Evolutionary conservation across 2,888 invertebrate species (phyloP).

Genomic region (Rhopalosiphum nymphaeae): DNA sequence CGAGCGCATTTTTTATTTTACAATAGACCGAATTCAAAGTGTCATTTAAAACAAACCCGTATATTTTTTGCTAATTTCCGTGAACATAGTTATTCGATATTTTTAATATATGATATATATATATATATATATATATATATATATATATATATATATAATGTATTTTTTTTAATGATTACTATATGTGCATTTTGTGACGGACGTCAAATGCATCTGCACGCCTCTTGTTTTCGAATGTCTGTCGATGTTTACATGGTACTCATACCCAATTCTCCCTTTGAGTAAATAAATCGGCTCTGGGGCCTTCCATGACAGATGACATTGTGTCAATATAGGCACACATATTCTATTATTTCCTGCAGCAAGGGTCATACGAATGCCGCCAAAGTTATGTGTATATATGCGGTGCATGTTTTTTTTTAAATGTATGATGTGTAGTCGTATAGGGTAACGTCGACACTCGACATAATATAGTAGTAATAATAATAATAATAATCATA

Average conservation of each 20-base stretch:
- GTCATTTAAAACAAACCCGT: not conserved
- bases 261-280: conserved; percentile 63
- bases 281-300: conserved; percentile 64
- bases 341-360: conserved; percentile 54
- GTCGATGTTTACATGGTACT: conserved; percentile 65
- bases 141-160: conserved; percentile 16
- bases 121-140: not conserved
- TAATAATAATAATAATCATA: not conserved
- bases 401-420: conserved; percentile 17
- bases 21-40: not conserved
- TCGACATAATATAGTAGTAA: not conserved
- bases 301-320: conserved; percentile 60
- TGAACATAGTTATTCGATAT: conserved; percentile 48
- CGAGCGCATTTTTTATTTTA: not conserved
- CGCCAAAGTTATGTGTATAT: conserved; percentile 52
- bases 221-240: conserved; percentile 64
- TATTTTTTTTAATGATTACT: conserved; percentile 9
- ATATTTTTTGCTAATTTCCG: conserved; percentile 47
- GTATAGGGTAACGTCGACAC: conserved; percentile 7
- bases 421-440: conserved; percentile 10
- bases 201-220: conserved; percentile 65
- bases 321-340: conserved; percentile 60
- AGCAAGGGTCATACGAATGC: conserved; percentile 58
- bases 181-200: conserved; percentile 51
- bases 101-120: not conserved